A percentile compares a stretch with the other conserved stretches of the same genome.
Conservation (phyloP, 2,113 vertebrate genomes). For the Azemiops feae region DNA sequence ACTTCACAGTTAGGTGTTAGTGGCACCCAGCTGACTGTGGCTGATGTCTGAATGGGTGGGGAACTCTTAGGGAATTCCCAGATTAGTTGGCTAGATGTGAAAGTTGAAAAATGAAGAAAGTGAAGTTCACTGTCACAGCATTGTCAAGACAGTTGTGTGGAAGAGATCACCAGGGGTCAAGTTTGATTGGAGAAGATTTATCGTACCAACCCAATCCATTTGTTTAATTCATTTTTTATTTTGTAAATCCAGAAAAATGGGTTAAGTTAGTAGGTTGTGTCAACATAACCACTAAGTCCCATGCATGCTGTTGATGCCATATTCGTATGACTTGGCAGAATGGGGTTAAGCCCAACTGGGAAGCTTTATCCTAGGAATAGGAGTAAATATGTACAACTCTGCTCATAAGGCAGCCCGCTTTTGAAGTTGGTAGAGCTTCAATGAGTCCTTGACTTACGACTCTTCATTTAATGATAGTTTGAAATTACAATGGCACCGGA, state of each 20-base stretch:
- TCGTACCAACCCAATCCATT: background rate
- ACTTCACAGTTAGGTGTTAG: background rate
- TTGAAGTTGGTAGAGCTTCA: no score
- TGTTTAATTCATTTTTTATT: background rate
- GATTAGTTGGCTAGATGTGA: background rate
- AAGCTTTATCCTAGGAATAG: no score
- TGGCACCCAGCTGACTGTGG: background rate
- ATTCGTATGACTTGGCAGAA: no score
- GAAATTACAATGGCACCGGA: no score
- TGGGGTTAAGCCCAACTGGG: no score
- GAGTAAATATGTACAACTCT: background rate
- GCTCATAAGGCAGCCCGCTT: background rate
- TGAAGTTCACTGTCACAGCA: background rate
- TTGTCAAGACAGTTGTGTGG: background rate
- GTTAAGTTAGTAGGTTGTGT: background rate
- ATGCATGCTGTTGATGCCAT: no score
- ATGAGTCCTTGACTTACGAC: no score
- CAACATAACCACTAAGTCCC: background rate
- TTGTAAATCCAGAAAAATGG: background rate
- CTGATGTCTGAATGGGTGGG: background rate
- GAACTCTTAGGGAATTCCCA: background rate
- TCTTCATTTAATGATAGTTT: no score
- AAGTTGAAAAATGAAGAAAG: background rate
- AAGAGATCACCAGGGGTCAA: background rate
- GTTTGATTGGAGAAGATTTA: background rate